Evolutionary conservation across 1,140 invertebrate genomes (phyloP), one percentile per base, ranked within the genome.

Genomic region (Lucilia sericata): DNA sequence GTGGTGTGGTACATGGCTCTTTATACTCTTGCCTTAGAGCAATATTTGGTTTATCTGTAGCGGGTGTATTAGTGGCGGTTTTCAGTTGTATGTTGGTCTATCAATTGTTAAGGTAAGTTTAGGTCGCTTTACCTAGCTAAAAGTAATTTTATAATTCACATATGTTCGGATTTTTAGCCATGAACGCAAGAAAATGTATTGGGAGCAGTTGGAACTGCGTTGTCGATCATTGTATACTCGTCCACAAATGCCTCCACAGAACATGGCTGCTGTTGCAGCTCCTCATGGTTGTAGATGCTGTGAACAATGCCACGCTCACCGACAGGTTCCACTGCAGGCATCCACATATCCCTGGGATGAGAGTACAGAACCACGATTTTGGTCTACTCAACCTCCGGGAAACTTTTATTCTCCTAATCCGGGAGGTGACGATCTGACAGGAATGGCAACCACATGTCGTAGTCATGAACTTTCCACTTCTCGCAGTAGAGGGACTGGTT

Each of bases 171-270:
- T 25, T 87, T 91, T 51, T 89, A 96, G 96, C 86, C 96, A 98
- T 90, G 97, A 98, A 91, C 95, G 96, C 84, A 97, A 97, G 91
- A 97, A 97, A 91, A 97, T 97, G 94, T 98, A 98, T 90, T 97
- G 96, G 96, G 96, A 97, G 88, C 96, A 97, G 90, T 88, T 98
- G 89, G 96, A 98, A 88, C 88, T 97, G 34, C 91, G 96, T 84
- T 96, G 96, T 88, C 92, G 96, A 83, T 96, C 95, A 2, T 88
- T 97, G 81, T 97, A 96, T 87, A 93, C 83, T 92, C 95, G 74
- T 92, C 94, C 12, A 87, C 92, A 82, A 87, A 92, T 82, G 87
- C 93, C 84, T 90, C 86, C 88, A 21, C 84, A 85, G 74, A 86
- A 84, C 4, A 84, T 88, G 76, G 87, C 86, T 76, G 86, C 86